phyloP scores from a whole-genome alignment of 2,797 vertebrate genomes.

The Poeciliopsis gracilis region DNA sequence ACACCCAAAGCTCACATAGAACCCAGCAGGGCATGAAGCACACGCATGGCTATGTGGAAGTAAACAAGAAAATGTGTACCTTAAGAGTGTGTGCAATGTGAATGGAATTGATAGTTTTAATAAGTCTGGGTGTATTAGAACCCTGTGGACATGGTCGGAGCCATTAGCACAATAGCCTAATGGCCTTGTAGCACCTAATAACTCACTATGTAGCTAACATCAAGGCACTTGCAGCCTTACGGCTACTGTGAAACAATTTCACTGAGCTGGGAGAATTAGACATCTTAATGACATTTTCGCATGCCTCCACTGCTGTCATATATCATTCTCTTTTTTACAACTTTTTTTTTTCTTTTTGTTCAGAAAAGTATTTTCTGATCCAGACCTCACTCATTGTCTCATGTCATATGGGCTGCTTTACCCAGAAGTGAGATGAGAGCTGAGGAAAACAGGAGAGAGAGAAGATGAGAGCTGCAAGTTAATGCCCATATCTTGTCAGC shows the following conservation, averaged over 20 bases:
- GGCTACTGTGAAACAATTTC: conserved; percentile 65
- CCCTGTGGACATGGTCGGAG: conserved; percentile 56
- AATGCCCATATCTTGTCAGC: conserved; percentile 79
- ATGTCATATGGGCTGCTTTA: conserved; percentile 67
- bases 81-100: conserved; percentile 49
- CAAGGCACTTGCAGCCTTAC: conserved; percentile 52
- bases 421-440: conserved; percentile 61
- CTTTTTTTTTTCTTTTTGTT: conserved; percentile 47
- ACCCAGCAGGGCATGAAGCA: background rate
- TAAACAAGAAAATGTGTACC: conserved; percentile 34
- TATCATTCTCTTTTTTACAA: conserved; percentile 60
- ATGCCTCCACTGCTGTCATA: conserved; percentile 41
- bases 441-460: conserved; percentile 52
- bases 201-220: conserved; percentile 59
- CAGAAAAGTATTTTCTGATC: conserved; percentile 36
- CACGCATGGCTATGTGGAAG: conserved; percentile 8
- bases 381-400: conserved; percentile 53
- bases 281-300: conserved; percentile 63
- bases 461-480: conserved; percentile 57
- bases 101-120: conserved; percentile 70
- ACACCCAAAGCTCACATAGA: conserved; percentile 25
- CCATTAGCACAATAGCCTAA: conserved; percentile 60
- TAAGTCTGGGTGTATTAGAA: conserved; percentile 56
- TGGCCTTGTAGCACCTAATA: conserved; percentile 67
- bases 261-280: conserved; percentile 55